Conservation (phyloP, 2,113 vertebrate species). For the Vulpes lagopus region DNA sequence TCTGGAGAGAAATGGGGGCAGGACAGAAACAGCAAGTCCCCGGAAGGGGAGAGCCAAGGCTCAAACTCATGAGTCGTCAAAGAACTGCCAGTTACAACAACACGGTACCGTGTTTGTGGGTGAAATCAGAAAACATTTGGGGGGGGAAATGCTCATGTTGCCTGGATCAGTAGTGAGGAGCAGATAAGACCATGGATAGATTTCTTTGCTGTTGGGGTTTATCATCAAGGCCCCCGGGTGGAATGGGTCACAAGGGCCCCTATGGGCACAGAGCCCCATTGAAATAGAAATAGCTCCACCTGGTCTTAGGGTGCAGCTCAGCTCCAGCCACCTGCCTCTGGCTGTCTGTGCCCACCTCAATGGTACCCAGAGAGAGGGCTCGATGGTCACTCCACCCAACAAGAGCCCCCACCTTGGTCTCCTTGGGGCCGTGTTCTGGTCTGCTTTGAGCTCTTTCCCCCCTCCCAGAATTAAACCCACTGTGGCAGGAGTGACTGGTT, state of each 20-base stretch:
- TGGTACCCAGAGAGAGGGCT: background rate
- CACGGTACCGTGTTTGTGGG: background rate
- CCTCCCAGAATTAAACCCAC: background rate
- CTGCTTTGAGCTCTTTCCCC: background rate
- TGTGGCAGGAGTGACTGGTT: background rate
- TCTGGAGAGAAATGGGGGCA: background rate
- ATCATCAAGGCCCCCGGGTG: background rate
- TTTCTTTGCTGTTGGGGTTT: background rate
- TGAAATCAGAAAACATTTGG: background rate
- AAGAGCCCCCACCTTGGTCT: background rate
- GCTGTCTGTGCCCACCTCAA: no score
- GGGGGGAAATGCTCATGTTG: accelerated
- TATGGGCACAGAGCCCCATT: background rate
- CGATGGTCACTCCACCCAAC: background rate
- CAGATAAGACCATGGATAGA: background rate
- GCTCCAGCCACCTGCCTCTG: background rate
- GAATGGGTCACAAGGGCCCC: background rate
- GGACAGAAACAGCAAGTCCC: background rate
- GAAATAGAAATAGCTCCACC: background rate
- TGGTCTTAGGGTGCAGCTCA: background rate
- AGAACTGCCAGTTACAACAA: background rate
- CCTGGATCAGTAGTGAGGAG: background rate
- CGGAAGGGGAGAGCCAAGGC: background rate
- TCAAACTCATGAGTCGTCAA: background rate
- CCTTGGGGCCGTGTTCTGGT: background rate